These are phyloP conservation scores for Trichoplusia ni DNA, from an alignment of 1,140 invertebrate species.

Conservation along the genomic window DNA sequence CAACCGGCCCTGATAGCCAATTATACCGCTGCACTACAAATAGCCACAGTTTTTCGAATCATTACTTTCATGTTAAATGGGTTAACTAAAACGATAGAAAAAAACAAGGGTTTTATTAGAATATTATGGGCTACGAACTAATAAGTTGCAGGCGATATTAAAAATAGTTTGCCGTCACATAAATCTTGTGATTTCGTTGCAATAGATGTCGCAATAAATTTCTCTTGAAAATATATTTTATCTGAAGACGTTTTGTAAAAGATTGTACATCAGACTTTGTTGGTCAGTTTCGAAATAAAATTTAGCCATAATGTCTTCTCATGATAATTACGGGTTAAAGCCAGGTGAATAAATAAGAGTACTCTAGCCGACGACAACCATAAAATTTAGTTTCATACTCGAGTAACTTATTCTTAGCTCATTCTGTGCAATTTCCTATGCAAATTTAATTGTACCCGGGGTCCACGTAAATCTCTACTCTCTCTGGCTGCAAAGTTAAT, in stretches of 20 bases:
- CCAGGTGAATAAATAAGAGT: constrained; percentile 24
- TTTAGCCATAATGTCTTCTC: neutral
- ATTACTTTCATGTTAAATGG: constrained; percentile 27
- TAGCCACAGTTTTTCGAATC: constrained; percentile 33
- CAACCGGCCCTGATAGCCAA: constrained; percentile 38
- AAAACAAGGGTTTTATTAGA: neutral
- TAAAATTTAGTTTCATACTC: constrained; percentile 71
- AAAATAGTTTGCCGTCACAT: neutral
- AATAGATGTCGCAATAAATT: neutral
- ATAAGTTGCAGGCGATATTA: constrained; percentile 12
- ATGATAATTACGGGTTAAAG: neutral
- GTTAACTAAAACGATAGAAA: neutral
- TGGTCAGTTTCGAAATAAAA: neutral
- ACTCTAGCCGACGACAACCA: constrained; percentile 38
- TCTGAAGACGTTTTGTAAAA: neutral
- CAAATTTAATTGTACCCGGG: constrained; percentile 80
- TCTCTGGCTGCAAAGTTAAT: constrained; percentile 76
- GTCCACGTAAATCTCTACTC: constrained; percentile 77
- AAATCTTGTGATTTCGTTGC: constrained; percentile 1
- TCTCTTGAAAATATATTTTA: too few relatives aligned
- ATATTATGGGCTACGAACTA: constrained; percentile 4
- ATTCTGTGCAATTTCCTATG: constrained; percentile 78
- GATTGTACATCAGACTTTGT: neutral
- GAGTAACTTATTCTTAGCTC: constrained; percentile 74
- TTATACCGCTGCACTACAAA: constrained; percentile 38